Evolutionary conservation across 2,113 vertebrate species (phyloP).

Genomic region (Ifrita kowaldi): DNA sequence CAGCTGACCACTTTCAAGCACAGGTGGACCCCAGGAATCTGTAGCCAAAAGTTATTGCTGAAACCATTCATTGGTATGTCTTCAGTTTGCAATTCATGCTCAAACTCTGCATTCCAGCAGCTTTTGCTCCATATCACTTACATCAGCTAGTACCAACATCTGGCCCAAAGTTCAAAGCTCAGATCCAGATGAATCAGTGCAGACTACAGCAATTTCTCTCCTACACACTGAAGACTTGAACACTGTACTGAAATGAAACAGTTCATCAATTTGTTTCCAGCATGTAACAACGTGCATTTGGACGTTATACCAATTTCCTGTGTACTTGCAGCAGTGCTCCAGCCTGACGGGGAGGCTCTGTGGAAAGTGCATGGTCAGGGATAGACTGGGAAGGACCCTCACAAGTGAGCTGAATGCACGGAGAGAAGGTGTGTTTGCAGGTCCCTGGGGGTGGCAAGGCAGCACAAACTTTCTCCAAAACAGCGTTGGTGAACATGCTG

Average conservation of each 20-base stretch:
- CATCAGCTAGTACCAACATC: conserved; percentile 44
- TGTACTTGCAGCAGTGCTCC: not conserved
- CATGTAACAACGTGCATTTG: not conserved
- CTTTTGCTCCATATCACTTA: not conserved
- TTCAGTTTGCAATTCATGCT: not conserved
- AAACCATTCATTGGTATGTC: not conserved
- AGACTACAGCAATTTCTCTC: not conserved
- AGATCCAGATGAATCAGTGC: conserved; percentile 1
- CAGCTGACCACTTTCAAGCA: not conserved
- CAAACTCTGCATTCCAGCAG: not conserved
- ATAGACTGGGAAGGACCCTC: not conserved
- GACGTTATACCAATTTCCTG: accelerated
- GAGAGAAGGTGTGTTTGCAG: not conserved
- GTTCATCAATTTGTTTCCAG: not conserved
- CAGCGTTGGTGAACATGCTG: not conserved
- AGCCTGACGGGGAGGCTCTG: not conserved
- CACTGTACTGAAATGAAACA: not conserved
- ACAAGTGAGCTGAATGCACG: not conserved
- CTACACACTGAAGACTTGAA: not conserved
- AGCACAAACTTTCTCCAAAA: not conserved
- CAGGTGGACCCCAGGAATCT: conserved; percentile 16
- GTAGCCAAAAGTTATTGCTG: conserved; percentile 17
- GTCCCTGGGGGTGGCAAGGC: not conserved
- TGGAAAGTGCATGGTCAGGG: accelerated
- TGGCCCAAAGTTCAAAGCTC: not conserved